phyloP scores from a whole-genome alignment of 1,140 invertebrate genomes.

The Orchestia grillus region DNA sequence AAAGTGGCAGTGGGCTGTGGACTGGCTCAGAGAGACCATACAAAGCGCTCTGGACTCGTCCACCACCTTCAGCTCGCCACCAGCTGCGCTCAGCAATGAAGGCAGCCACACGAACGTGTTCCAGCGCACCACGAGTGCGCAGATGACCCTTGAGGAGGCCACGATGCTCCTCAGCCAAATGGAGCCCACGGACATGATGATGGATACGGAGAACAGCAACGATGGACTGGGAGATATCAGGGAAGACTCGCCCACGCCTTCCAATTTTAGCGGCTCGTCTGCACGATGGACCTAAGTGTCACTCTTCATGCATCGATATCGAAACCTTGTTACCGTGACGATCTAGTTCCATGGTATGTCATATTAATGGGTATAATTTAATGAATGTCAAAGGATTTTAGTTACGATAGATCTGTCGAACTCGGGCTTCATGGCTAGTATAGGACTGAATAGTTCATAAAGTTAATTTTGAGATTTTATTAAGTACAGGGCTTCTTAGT shows the following conservation, averaged over 20 bases:
- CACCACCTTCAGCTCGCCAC: conserved; percentile 58
- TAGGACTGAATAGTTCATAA: neutral
- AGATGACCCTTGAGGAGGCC: conserved; percentile 71
- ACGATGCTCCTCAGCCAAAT: conserved; percentile 68
- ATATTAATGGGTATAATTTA: neutral
- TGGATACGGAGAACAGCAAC: conserved; percentile 61
- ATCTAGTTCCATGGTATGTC: neutral
- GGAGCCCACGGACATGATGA: conserved; percentile 67
- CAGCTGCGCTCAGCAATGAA: conserved; percentile 71
- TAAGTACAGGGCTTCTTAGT: neutral
- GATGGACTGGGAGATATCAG: conserved; percentile 67
- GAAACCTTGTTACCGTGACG: neutral
- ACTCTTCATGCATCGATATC: neutral
- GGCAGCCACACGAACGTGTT: conserved; percentile 74
- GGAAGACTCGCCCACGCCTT: conserved; percentile 59
- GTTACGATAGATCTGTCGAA: neutral
- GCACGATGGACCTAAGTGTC: neutral
- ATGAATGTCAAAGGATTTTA: neutral
- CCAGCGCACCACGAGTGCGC: conserved; percentile 74
- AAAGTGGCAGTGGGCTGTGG: conserved; percentile 75
- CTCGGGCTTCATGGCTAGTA: neutral
- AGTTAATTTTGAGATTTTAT: neutral
- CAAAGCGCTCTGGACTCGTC: conserved; percentile 72
- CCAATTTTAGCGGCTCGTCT: neutral
- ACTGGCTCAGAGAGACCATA: conserved; percentile 72